These are phyloP conservation scores for Chymomyza caudatula DNA, from an alignment of 2,888 invertebrate species.

Conservation along the genomic window DNA sequence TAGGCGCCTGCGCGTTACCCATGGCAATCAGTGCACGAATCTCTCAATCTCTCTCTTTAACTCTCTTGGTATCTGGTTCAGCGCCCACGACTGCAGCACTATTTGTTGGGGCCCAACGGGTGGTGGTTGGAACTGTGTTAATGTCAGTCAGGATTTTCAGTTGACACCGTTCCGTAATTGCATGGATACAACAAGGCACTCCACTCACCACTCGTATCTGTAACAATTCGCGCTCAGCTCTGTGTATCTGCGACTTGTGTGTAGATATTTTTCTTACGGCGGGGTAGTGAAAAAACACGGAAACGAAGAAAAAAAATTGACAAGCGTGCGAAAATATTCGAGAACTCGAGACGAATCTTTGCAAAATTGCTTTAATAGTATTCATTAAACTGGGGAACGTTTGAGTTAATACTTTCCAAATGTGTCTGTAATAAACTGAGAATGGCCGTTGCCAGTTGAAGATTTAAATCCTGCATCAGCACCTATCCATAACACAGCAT, in stretches of 20 bases:
- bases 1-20: constrained; percentile 9
- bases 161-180: constrained; percentile 65
- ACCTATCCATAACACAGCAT: background rate
- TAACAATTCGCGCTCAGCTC: constrained; percentile 48
- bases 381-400: background rate
- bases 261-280: constrained; percentile 64
- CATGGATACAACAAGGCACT: constrained; percentile 38
- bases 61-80: background rate
- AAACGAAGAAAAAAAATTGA: constrained; percentile 19
- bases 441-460: background rate
- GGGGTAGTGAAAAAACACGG: constrained; percentile 6
- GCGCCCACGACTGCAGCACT: background rate
- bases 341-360: constrained; percentile 22
- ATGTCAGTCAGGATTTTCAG: constrained; percentile 66
- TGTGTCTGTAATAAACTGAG: background rate
- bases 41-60: constrained; percentile 1
- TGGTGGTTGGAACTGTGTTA: constrained; percentile 51
- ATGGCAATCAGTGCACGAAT: background rate
- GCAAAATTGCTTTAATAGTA: too few relatives aligned
- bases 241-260: constrained; percentile 45
- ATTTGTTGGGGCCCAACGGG: constrained; percentile 5
- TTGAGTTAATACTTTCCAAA: too few relatives aligned
- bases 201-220: constrained; percentile 25
- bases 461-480: background rate
- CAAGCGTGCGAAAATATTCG: constrained; percentile 24